Base-by-base conservation (phyloP, 1,140 invertebrate genomes). In the Lordiphosa mommai region DNA sequence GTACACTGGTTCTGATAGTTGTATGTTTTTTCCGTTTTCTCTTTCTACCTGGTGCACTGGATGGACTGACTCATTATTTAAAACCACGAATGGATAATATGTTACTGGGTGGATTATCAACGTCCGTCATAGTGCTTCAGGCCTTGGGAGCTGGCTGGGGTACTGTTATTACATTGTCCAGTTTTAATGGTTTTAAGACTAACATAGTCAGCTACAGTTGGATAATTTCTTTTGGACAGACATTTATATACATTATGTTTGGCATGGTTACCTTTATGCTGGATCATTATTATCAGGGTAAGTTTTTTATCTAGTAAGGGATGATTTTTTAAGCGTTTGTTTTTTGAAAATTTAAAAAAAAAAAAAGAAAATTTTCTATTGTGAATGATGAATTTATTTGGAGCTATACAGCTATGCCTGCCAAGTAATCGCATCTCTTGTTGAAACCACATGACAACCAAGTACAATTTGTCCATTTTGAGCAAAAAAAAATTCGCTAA, bases 111-210 rank as follows among this genome's bases (percentile, higher is more conserved):
- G 3, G 40, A 2, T 2, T 23, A 2, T 27, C 40, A 0, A 67
- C 71, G 12, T 41, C 57, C 1, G 2, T 86, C 0, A 56, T 77
- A 33, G 66, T 72, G 0, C 41, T 88, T 0, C 69, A 79, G 4
- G 61, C 96, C 0, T 93, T 97, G 1, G 97, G 96, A 0, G 95
- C 95, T 7, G 96, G 96, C 2, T 98, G 97, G 92, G 97, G 97
- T 46, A 95, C 95, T 14, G 93, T 97, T 71, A 91, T 97, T 4
- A 94, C 95, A 30, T 95, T 97, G 90, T 95, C 96, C 8, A 97
- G 95, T 87, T 97, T 96, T 74, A 98, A 98, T 88, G 92, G 92
- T 49, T 97, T 97, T 76, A 92, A 94, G 69, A 97, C 97, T 68
- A 95, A 97, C 37, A 79, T 88, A 4, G 87, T 82, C 68, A 44